Evolutionary conservation across 2,888 invertebrate genomes (phyloP), one percentile per base, ranked within the genome.

Genomic region (Rhogogaster chlorosoma): DNA sequence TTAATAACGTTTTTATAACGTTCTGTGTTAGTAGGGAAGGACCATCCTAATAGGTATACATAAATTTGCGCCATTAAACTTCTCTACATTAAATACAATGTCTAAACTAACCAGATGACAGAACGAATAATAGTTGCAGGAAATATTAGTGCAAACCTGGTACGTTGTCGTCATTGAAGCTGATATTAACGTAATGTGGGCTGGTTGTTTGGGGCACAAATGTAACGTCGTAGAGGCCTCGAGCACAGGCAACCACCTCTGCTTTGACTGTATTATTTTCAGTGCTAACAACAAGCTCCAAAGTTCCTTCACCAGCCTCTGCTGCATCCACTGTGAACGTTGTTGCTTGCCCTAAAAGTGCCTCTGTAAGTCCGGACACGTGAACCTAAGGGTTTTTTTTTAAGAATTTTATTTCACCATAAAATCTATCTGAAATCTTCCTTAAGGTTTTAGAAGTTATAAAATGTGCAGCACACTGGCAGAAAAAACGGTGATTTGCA

Each of bases 311-410:
- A 0, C 99, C 99, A 2, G 99, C 99, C 90, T 98, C 97, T 0
- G 98, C 98, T 0, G 99, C 98, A 94, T 99, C 99, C 53, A 99
- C 99, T 88, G 97, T 97, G 92, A 98, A 98, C 0, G 98, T 98
- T 0, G 98, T 97, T 0, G 98, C 97, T 90, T 97, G 97, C 5
- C 98, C 98, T 12, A 98, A 87, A 38, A 92, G 83, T 1, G 93
- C 93, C 86, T 93, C 93, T 29, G 91, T 91, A 32, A 93, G 88
- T 1, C 93, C 93, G 4, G 93, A 93, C 4, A 93, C 92, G 67
- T 93, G 93, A 36, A 93, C 91, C 92, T 91, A 15, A 84, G 42
- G 10, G 32, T 86, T 80, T 36, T 36, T 26, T 45, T 42, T 67
- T 26, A 57, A 57, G n/a, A 53, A 53, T n/a, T 53, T 53, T 53